phyloP scores from a whole-genome alignment of 2,113 vertebrate species.

The Phasianus colchicus region DNA sequence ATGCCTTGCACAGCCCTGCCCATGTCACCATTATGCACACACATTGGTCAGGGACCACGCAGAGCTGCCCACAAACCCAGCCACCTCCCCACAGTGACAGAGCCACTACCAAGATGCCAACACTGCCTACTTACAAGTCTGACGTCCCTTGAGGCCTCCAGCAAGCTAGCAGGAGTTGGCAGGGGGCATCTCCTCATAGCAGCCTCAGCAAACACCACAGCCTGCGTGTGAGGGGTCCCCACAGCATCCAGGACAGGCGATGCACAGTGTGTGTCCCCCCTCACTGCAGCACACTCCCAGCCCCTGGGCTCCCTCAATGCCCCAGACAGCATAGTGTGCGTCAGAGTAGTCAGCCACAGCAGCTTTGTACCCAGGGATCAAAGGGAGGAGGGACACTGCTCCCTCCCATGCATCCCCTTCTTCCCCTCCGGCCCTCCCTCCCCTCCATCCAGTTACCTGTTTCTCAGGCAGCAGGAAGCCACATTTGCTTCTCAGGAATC shows the following conservation, averaged over 20 bases:
- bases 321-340: neutral
- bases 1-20: neutral
- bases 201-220: neutral
- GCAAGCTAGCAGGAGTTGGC: neutral
- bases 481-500: neutral
- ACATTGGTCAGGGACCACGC: neutral
- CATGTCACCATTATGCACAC: accelerated
- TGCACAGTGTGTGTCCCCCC: accelerated
- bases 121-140: neutral
- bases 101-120: neutral
- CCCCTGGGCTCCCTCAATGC: neutral
- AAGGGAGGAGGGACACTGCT: neutral
- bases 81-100: neutral
- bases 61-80: neutral
- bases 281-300: neutral
- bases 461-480: neutral
- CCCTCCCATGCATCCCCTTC: accelerated
- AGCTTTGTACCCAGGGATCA: neutral
- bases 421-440: neutral
- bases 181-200: neutral
- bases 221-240: neutral
- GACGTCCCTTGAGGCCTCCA: neutral
- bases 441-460: neutral
- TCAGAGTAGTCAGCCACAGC: neutral
- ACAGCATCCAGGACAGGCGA: accelerated